These are phyloP conservation scores for Thalassarche chlororhynchos DNA, from an alignment of 2,113 vertebrate genomes.

Conservation along the genomic window DNA sequence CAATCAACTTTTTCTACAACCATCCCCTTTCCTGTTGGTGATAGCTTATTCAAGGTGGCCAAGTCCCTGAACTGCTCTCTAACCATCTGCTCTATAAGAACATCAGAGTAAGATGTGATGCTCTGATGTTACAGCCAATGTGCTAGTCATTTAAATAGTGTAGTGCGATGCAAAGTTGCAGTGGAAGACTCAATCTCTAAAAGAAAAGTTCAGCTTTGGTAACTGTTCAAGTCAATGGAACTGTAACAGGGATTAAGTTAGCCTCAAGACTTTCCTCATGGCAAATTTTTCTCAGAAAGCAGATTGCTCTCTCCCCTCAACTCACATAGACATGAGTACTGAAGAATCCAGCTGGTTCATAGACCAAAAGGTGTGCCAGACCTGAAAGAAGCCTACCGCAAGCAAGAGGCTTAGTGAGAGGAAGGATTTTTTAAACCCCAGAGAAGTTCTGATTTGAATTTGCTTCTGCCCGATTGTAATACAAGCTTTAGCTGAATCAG, in stretches of 20 bases:
- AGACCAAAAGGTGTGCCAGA: not conserved
- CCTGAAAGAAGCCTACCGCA: not conserved
- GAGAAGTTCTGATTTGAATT: not conserved
- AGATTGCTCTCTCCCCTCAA: not conserved
- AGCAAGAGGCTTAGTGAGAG: not conserved
- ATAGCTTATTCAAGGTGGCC: not conserved
- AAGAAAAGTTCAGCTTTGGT: not conserved
- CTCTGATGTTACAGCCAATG: not conserved
- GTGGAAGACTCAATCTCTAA: not conserved
- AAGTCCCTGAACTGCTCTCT: not conserved
- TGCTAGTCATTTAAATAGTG: not conserved
- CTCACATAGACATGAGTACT: rapidly evolving
- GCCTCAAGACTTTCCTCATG: not conserved
- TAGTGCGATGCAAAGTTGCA: not conserved
- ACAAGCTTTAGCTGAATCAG: not conserved
- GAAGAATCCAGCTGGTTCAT: not conserved
- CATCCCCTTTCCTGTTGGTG: not conserved
- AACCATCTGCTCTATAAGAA: not conserved
- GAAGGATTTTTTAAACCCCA: not conserved
- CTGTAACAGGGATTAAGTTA: not conserved
- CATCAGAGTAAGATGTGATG: not conserved
- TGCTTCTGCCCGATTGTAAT: not conserved
- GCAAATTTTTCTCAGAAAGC: not conserved
- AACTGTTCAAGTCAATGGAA: not conserved
- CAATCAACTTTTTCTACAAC: not conserved